These are phyloP conservation scores for Callionymus lyra DNA, from an alignment of 2,113 vertebrate genomes.

Conservation along the genomic window DNA sequence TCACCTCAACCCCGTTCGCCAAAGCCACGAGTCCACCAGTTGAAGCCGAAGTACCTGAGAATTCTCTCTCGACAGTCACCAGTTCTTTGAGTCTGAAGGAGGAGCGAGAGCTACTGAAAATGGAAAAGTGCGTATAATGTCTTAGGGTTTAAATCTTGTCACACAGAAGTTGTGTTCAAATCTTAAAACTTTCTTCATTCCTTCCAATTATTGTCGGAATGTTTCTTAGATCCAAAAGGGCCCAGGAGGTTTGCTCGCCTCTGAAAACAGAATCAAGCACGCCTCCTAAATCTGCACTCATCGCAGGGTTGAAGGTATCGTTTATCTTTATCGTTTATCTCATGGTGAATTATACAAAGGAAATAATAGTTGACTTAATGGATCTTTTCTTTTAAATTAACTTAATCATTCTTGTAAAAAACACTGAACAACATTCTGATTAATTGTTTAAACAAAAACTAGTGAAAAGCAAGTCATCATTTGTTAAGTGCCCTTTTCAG, in stretches of 20 bases:
- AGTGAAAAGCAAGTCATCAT: too few species aligned
- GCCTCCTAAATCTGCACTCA: constrained; percentile 60
- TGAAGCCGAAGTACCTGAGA: constrained; percentile 41
- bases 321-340: too few species aligned
- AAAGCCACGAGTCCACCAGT: constrained; percentile 55
- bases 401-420: too few species aligned
- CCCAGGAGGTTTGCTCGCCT: constrained; percentile 67
- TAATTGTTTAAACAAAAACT: too few species aligned
- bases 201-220: neutral
- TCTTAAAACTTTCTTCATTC: neutral
- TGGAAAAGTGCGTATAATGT: constrained; percentile 73
- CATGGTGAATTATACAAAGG: too few species aligned
- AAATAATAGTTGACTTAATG: too few species aligned
- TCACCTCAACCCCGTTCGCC: constrained; percentile 87
- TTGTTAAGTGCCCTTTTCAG: too few species aligned
- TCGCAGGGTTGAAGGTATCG: constrained; percentile 56
- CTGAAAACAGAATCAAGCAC: constrained; percentile 44
- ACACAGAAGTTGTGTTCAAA: too few species aligned
- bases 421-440: too few species aligned
- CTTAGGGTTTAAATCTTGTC: too few species aligned
- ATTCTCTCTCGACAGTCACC: constrained; percentile 34
- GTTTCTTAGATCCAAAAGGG: constrained; percentile 74
- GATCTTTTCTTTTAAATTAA: too few species aligned
- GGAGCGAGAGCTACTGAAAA: constrained; percentile 89
- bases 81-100: constrained; percentile 75